Evolutionary conservation across 92 coral and sea anemone species (phyloP), one percentile per base, ranked within the genome.

Genomic region (Metridium senile): DNA sequence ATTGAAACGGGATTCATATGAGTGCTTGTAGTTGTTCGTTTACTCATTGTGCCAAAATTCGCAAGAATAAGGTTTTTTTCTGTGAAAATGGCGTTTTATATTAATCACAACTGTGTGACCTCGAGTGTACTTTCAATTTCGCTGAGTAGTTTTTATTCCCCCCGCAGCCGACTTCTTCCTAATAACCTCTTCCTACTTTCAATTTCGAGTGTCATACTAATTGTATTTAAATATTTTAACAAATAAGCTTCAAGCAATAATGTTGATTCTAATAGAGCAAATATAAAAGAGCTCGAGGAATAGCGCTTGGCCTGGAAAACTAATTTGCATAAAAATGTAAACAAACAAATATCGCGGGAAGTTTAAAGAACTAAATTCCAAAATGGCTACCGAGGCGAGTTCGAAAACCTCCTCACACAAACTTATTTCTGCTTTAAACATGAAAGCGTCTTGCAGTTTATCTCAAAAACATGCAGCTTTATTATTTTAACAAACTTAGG

Each of bases 1-100:
- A 66, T 26, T 0, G 82, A 73, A 0, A 52, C 58, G 6, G 82
- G 82, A 21, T 77, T 77, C 26, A 62, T 13, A 30, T 77, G 82
- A 26, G 53, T 26, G 54, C 74, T 77, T 3, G 82, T 65, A 17
- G 74, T 29, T 10, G 82, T 67, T 1, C 11, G 4, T 23, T 69
- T 53, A 31, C 30, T 78, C 72, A 66, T 68, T 1, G 20, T 66
- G 61, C 21, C 25, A 29, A 39, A 39, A 4, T 39, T 39, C 49
- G 13, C 49, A 27, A 22, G 23, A 30, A 47, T 23, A 20, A 11
- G 7, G 11, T 28, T 22, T 25, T 11, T 17, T 31, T n/a, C 43
- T 68, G 49, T 22, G 22, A 1, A 26, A 23, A 59, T 21, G 8
- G 29, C 8, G 65, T 59, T 59, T 22, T 59, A 22, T 11, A 10